A percentile compares a stretch with the other conserved stretches of the same genome.
These are phyloP conservation scores for Acanthaster planci DNA, from an alignment of 35 echinoderm and acorn worm species.

Conservation along the genomic window DNA sequence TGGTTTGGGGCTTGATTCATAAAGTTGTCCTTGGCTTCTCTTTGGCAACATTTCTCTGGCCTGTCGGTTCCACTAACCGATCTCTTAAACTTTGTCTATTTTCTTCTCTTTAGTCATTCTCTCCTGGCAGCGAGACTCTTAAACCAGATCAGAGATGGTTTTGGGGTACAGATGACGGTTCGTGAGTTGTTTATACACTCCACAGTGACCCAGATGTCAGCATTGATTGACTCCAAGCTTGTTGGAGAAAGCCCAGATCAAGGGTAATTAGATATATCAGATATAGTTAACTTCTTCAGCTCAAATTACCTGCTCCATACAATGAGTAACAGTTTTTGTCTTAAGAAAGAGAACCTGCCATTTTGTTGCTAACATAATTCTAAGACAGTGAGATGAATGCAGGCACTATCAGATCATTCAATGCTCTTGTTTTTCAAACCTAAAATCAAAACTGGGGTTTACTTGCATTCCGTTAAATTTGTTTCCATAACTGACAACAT, in stretches of 20 bases:
- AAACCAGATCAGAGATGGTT: slow-evolving; percentile 32
- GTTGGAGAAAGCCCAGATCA: neutral
- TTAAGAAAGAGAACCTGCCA: no score
- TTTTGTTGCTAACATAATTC: no score
- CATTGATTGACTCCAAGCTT: slow-evolving; percentile 43
- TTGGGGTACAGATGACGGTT: slow-evolving; percentile 42
- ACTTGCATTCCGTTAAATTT: neutral
- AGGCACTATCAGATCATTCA: no score
- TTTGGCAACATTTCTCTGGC: no score
- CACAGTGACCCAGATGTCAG: slow-evolving; percentile 33
- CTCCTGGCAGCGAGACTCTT: slow-evolving; percentile 46
- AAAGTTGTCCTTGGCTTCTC: no score
- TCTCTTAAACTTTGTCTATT: neutral
- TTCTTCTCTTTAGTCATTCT: slow-evolving; percentile 54
- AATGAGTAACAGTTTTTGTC: no score
- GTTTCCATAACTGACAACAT: neutral
- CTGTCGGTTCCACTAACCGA: no score
- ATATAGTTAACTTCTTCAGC: no score
- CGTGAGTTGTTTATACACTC: slow-evolving; percentile 53
- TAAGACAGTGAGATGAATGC: no score
- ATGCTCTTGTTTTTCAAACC: no score
- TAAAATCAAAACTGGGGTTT: no score
- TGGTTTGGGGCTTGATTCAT: neutral
- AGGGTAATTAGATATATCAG: neutral
- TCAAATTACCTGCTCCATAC: no score